Conservation (phyloP, 2,888 invertebrate species). For the Dromius quadrimaculatus region DNA sequence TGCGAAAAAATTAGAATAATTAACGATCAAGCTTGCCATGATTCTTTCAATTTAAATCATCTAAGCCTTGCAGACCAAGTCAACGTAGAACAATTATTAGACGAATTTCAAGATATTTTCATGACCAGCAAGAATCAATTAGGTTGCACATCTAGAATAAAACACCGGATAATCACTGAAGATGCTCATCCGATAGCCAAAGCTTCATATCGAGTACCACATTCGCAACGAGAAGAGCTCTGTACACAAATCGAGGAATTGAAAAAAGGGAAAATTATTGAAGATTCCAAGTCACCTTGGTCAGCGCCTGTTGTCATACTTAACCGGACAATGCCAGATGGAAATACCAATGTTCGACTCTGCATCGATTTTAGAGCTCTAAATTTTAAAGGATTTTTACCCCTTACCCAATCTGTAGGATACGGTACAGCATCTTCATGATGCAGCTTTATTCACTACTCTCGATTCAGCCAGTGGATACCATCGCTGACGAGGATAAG, state of each 20-base stretch:
- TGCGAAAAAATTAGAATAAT: background rate
- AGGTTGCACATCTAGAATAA: conserved; percentile 9
- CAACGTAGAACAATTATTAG: too few species aligned
- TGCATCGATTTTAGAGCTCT: conserved; percentile 53
- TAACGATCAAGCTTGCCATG: too few species aligned
- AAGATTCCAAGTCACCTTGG: conserved; percentile 59
- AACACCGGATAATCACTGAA: conserved; percentile 27
- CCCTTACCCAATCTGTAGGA: background rate
- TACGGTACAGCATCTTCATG: background rate
- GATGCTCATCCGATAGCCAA: conserved; percentile 26
- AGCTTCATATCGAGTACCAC: conserved; percentile 52
- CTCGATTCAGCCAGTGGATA: too few species aligned
- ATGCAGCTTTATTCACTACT: too few species aligned
- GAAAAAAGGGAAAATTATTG: conserved; percentile 54
- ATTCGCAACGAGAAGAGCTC: conserved; percentile 19
- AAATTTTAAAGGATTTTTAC: conserved; percentile 32
- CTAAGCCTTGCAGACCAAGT: background rate
- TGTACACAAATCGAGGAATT: conserved; percentile 52
- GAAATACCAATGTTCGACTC: conserved; percentile 53
- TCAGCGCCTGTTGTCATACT: conserved; percentile 60
- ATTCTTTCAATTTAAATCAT: conserved; percentile 21
- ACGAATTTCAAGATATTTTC: background rate
- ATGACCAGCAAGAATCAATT: background rate
- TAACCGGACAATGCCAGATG: conserved; percentile 55
- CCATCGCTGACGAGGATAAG: too few species aligned